Percentiles rank a stretch among this genome's conserved stretches.
Evolutionary conservation across 2,797 vertebrate species (phyloP).

Genomic region (Linurgus olivaceus): DNA sequence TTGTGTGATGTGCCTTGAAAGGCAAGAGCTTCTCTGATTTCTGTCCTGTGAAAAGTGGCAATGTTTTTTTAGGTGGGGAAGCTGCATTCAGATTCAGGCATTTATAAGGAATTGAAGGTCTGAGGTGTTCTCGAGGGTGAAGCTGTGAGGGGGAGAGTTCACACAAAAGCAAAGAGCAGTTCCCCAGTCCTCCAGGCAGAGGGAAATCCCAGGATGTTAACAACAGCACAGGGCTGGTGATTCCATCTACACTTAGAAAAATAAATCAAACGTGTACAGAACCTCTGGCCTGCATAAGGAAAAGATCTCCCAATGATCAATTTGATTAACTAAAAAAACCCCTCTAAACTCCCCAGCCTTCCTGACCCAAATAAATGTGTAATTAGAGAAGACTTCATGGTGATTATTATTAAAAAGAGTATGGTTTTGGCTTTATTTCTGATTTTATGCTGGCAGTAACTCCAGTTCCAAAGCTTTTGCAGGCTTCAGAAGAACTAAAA

Average conservation of each 20-base stretch:
- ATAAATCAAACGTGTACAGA: background rate
- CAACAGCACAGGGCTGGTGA: background rate
- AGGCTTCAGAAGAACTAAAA: background rate
- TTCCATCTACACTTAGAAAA: background rate
- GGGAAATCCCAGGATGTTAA: background rate
- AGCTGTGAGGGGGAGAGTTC: background rate
- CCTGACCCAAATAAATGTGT: background rate
- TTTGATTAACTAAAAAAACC: rapidly evolving
- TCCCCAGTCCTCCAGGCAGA: background rate
- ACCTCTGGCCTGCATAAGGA: background rate
- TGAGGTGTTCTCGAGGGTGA: background rate
- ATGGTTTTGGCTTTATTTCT: background rate
- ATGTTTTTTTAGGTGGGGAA: background rate
- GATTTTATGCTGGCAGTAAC: background rate
- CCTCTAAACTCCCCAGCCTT: background rate
- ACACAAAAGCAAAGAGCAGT: background rate
- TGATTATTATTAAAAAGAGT: background rate
- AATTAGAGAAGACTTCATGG: background rate
- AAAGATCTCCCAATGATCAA: background rate
- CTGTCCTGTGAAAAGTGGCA: background rate
- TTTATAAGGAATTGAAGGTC: background rate
- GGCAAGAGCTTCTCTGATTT: background rate
- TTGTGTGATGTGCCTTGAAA: background rate
- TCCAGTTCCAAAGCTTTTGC: background rate
- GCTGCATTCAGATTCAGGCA: background rate